A percentile compares a stretch with the other conserved stretches of the same genome.
Evolutionary conservation across 2,113 vertebrate species (phyloP).

Genomic region (Candoia aspera): DNA sequence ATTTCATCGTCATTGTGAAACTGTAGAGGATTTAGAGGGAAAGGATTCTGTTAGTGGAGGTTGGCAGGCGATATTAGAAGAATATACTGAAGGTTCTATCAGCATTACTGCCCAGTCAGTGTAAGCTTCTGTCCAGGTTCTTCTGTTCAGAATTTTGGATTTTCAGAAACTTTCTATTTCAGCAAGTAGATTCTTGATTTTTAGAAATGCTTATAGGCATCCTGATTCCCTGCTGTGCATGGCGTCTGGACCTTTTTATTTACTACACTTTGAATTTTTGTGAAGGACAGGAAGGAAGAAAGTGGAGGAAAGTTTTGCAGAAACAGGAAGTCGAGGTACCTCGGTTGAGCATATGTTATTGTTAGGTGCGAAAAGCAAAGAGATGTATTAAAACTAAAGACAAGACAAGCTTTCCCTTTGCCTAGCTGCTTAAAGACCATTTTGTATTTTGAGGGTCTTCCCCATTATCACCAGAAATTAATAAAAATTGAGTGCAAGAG

Average conservation of each 20-base stretch:
- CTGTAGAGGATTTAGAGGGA: not conserved
- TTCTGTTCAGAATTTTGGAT: not conserved
- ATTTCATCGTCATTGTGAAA: not conserved
- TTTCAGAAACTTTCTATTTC: not conserved
- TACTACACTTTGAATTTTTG: not conserved
- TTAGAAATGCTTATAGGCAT: not conserved
- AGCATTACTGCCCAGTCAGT: not conserved
- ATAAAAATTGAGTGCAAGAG: not conserved
- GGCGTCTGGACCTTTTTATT: not conserved
- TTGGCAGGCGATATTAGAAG: not conserved
- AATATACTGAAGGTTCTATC: not conserved
- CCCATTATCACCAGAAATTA: not conserved
- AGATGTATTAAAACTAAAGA: not conserved
- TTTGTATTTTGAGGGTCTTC: not conserved
- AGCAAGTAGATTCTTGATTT: not conserved
- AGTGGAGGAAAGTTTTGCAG: not conserved
- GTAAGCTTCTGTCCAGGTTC: not conserved
- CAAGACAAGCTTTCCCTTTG: fast-evolving
- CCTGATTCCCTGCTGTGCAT: not conserved
- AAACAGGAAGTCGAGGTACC: fast-evolving
- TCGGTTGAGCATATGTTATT: not conserved
- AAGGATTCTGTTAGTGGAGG: not conserved
- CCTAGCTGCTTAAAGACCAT: not conserved
- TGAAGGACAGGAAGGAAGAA: too few species aligned
- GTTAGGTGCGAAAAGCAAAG: not conserved